Evolutionary conservation across 2,888 invertebrate genomes (phyloP), one percentile per base, ranked within the genome.

Genomic region (Scaeva pyrastri): DNA sequence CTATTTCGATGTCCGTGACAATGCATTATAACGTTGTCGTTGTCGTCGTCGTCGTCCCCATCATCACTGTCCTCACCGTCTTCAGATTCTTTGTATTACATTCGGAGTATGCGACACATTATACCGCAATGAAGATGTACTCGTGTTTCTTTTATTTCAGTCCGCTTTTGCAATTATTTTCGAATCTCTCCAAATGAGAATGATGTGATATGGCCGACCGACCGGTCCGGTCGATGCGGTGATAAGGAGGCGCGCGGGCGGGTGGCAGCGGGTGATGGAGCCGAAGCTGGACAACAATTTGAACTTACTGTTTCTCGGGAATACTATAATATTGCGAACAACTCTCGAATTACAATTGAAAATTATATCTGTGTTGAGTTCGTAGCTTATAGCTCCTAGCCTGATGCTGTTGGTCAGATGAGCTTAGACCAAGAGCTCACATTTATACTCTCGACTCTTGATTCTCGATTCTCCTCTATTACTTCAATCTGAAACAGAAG

Each of bases 291-390:
- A 52, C 6, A 14, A 31, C 2, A 26, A 48, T 48, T 52, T 39
- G 21, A 68, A 36, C 68, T 39, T 41, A 78, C 55, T 26, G 14
- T 43, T 45, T 76, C 45, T 62, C 39, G 71, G 74, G 23, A n/a
- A 60, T 4, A 66, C 39, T 73, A 74, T 4, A 66, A 52, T 73
- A 74, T 71, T 64, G 62, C 70, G 43, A 48, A 62, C 52, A 43
- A 11, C 50, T 78, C 83, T 83, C 64, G 70, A 64, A 78, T 83
- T 78, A 78, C 84, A 75, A 45, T 75, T 41, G 41, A 21, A 58
- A 75, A 41, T 19, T 31, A n/a, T 62, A 36, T 50, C 2, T 7
- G 19, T 52, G 14, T 31, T 26, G 23, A 19, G 19, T 41, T 60
- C 19, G 36, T 31, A 5, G 3, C 6, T 31, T 31, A 8, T 31